A percentile compares a stretch with the other conserved stretches of the same genome.
These are phyloP conservation scores for Nemurella pictetii DNA, from an alignment of 2,888 invertebrate species.

Conservation along the genomic window DNA sequence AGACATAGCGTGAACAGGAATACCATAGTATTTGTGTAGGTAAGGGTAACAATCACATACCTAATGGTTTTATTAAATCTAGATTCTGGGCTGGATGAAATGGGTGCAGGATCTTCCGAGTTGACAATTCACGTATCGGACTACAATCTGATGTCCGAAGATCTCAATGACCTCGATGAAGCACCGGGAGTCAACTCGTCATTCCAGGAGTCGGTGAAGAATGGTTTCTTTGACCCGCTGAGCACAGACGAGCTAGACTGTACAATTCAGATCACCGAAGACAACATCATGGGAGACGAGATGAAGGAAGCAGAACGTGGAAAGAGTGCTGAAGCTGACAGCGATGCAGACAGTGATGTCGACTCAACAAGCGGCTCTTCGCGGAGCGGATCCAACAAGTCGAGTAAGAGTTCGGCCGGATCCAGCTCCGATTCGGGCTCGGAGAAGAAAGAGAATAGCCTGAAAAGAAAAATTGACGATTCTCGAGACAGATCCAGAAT, in stretches of 20 bases:
- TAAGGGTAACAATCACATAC: too few relatives aligned
- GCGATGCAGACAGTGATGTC: constrained; percentile 86
- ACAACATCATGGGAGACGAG: constrained; percentile 32
- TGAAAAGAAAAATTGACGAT: constrained; percentile 31
- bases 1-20: too few relatives aligned
- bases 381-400: constrained; percentile 59
- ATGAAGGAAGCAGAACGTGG: constrained; percentile 7
- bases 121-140: not conserved
- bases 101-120: not conserved
- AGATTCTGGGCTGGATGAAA: not conserved
- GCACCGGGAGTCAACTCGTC: too few relatives aligned
- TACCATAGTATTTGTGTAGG: too few relatives aligned
- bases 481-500: constrained; percentile 25
- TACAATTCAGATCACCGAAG: constrained; percentile 15
- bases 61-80: too few relatives aligned
- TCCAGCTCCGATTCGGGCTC: constrained; percentile 35
- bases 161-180: not conserved
- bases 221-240: not conserved
- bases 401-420: constrained; percentile 35
- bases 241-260: not conserved
- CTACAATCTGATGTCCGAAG: not conserved
- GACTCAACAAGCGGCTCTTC: constrained; percentile 62
- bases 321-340: constrained; percentile 49
- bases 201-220: not conserved
- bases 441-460: not conserved